Percentiles rank a stretch among this genome's conserved stretches.
phyloP scores from a whole-genome alignment of 2,797 vertebrate genomes.

The Poeciliopsis presidionis region DNA sequence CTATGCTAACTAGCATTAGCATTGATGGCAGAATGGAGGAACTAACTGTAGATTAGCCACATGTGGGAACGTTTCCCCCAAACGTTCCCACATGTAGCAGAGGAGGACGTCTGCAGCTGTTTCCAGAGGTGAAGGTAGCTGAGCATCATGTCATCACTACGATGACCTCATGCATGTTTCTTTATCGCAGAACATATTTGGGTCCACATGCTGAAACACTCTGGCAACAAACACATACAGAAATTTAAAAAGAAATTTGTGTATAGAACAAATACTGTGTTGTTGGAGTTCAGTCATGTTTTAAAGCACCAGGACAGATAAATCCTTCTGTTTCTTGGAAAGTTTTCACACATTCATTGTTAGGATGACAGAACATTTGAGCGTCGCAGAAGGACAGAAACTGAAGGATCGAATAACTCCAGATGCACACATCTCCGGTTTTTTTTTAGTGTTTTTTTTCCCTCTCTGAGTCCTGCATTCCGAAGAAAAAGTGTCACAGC shows the following conservation, averaged over 20 bases:
- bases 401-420: conserved; percentile 28
- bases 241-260: not conserved
- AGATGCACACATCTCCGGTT: conserved; percentile 22
- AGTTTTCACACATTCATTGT: not conserved
- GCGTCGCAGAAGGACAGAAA: not conserved
- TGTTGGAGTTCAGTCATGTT: not conserved
- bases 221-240: not conserved
- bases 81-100: not conserved
- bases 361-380: not conserved
- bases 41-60: not conserved
- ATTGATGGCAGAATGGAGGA: not conserved
- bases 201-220: not conserved
- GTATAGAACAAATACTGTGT: not conserved
- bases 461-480: conserved; percentile 1
- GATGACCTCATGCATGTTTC: not conserved
- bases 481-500: conserved; percentile 24
- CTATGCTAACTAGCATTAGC: not conserved
- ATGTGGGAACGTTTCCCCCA: not conserved
- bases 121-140: not conserved
- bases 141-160: not conserved
- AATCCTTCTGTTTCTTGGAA: not conserved
- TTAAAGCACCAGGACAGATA: not conserved
- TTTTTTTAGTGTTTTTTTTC: not conserved
- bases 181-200: not conserved
- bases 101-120: not conserved